Evolutionary conservation across 2,888 invertebrate genomes (phyloP).

Genomic region (Agonum fuliginosum): DNA sequence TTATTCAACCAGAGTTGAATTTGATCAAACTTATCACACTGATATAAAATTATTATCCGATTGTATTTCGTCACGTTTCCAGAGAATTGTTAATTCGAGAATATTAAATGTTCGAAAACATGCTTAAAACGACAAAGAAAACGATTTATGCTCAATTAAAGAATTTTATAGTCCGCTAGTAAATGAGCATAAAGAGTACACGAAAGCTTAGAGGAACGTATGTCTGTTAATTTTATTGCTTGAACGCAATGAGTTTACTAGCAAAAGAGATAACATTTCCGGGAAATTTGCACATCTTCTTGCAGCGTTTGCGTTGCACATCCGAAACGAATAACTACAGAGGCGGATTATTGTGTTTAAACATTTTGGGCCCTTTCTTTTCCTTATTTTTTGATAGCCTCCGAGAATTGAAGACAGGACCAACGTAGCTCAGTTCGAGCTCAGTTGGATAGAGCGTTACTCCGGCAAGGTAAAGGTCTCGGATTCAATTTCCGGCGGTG

Average conservation of each 20-base stretch:
- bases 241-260: conserved; percentile 12
- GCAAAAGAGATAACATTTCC: conserved; percentile 23
- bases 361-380: too few species aligned
- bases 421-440: too few species aligned
- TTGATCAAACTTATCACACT: neutral
- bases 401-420: too few species aligned
- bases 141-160: conserved; percentile 38
- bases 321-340: conserved; percentile 19
- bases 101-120: neutral
- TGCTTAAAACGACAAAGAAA: neutral
- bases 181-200: conserved; percentile 43
- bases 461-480: too few species aligned
- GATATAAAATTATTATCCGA: neutral
- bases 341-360: too few species aligned
- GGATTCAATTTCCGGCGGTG: too few species aligned
- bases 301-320: too few species aligned
- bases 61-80: neutral
- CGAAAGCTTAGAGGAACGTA: conserved; percentile 42
- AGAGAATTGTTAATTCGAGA: neutral
- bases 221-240: conserved; percentile 32
- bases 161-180: conserved; percentile 11
- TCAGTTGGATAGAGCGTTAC: too few species aligned
- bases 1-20: conserved; percentile 15
- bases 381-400: too few species aligned
- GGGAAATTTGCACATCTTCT: too few species aligned